Evolutionary conservation across 2,797 vertebrate genomes (phyloP).

Genomic region (Mergus octosetaceus): DNA sequence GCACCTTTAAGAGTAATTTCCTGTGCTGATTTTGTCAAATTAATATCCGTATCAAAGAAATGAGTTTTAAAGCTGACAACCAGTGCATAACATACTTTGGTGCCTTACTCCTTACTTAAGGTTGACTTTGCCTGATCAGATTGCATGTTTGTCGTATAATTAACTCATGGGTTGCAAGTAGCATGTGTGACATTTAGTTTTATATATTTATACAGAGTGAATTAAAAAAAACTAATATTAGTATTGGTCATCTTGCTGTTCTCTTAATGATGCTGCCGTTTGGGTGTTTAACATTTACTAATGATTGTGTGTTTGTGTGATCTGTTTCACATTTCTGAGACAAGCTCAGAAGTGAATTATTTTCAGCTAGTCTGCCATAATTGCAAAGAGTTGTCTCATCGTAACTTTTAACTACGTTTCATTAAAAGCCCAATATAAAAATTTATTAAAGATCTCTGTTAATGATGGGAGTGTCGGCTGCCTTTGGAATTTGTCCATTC

Average conservation of each 20-base stretch:
- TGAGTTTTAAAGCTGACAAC: neutral
- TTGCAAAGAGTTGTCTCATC: neutral
- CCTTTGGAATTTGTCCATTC: neutral
- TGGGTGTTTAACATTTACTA: neutral
- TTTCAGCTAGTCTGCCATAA: neutral
- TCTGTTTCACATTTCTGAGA: neutral
- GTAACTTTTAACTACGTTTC: neutral
- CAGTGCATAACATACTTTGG: neutral
- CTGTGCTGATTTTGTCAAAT: neutral
- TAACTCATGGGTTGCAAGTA: neutral
- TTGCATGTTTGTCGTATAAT: neutral
- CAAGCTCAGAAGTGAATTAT: neutral
- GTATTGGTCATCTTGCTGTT: neutral
- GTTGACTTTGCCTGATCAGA: neutral
- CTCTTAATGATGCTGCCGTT: neutral
- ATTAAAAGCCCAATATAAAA: neutral
- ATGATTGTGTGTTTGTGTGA: neutral
- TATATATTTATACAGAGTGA: neutral
- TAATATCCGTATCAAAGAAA: neutral
- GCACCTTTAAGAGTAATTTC: neutral
- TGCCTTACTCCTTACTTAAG: neutral
- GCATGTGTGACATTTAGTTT: neutral
- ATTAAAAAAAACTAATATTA: neutral
- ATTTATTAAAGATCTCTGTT: neutral
- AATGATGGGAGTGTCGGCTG: neutral